Evolutionary conservation across 2,888 invertebrate species (phyloP).

Genomic region (Saturnia pavonia): DNA sequence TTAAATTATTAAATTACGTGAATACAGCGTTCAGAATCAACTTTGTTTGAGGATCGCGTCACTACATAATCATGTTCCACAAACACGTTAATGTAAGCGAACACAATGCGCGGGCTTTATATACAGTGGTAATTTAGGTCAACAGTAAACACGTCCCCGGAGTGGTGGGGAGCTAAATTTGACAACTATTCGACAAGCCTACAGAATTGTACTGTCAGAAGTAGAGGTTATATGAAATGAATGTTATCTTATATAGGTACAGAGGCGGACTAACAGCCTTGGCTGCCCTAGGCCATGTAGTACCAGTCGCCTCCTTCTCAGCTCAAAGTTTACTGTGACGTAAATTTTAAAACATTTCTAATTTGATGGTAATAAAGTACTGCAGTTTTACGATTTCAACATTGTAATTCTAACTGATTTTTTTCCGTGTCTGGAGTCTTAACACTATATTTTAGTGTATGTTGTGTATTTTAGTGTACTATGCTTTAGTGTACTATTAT

Average conservation of each 20-base stretch:
- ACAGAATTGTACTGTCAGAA: conserved; percentile 17
- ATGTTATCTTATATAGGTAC: neutral
- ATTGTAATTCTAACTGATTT: no score
- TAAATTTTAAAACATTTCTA: no score
- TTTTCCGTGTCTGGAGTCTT: no score
- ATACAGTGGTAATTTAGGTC: conserved; percentile 23
- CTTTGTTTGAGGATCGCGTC: conserved; percentile 18
- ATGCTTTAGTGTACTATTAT: no score
- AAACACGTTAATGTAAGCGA: conserved; percentile 23
- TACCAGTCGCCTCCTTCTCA: no score
- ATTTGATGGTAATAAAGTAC: no score
- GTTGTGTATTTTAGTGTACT: no score
- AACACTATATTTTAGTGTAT: no score
- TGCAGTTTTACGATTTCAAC: no score
- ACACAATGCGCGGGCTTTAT: conserved; percentile 15
- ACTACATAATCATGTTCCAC: conserved; percentile 24
- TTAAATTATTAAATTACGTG: neutral
- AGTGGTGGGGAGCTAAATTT: conserved; percentile 19
- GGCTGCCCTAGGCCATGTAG: no score
- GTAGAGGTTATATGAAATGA: conserved; percentile 5
- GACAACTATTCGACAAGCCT: conserved; percentile 21
- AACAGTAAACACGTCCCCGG: conserved; percentile 20
- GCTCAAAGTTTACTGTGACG: no score
- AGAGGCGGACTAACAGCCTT: no score
- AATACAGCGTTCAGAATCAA: neutral